Base-by-base conservation (phyloP, 2,888 invertebrate species). In the Belgica antarctica region DNA sequence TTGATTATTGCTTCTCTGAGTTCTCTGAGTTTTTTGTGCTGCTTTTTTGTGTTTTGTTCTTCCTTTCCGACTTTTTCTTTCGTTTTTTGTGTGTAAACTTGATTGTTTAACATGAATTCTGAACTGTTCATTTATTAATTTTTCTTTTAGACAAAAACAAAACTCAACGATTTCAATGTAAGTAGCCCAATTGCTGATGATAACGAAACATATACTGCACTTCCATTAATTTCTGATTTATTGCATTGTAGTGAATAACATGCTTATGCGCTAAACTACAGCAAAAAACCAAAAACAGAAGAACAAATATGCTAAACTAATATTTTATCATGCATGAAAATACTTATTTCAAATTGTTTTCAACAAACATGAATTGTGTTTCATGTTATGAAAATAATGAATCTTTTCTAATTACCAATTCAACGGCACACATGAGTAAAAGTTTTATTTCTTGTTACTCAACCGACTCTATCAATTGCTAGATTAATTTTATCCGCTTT, bases 111-210 rank as follows among this genome's bases (percentile, higher is more conserved):
- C 65, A 65, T 65, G 65, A 65, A 65, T 19, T 41, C 24, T n/a
- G 22, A 62, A 62, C 34, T 36, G 28, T 62, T 34, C 36, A 25
- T 59, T 59, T 59, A 59, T 27, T 59, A 27, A 24, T 68, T 52
- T 68, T 57, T 57, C 25, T 68, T 68, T 15, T 68, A 68, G 68
- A 68, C 68, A 12, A 68, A 68, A 68, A 68, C 68, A 68, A 68
- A 52, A 68, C 47, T 47, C 68, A 68, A 68, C 68, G 68, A 68
- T 28, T 68, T 68, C 25, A 68, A 68, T 57, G 68, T 68, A 68
- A 68, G 68, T 68, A 68, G 57, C 19, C 25, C 52, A 36, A 4
- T 10, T 3, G 7, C 52, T 17, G 52, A 68, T 47, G 17, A 68
- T 62, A 17, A 34, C 27, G 19, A 17, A 31, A 15, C 62, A 19